These are phyloP conservation scores for Psittacus erithacus DNA, from an alignment of 2,113 vertebrate genomes.

Conservation along the genomic window DNA sequence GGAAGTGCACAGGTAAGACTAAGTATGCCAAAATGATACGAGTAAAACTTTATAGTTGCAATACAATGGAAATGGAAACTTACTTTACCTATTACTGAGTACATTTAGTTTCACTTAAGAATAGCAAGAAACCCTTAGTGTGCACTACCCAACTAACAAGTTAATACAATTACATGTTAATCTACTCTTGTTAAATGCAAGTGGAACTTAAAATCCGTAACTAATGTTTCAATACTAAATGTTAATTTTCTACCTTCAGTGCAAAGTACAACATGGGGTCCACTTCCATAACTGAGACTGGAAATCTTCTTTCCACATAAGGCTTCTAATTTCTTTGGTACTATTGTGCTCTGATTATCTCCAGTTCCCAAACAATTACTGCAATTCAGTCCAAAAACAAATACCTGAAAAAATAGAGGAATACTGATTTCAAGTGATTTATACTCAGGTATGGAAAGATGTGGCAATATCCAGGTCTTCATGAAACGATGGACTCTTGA, in stretches of 20 bases:
- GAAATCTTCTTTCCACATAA: conserved; percentile 93
- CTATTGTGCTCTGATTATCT: conserved; percentile 92
- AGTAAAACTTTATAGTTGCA: background rate
- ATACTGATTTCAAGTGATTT: background rate
- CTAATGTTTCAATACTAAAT: background rate
- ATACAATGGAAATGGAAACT: background rate
- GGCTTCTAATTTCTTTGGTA: conserved; percentile 91
- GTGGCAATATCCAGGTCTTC: background rate
- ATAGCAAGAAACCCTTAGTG: background rate
- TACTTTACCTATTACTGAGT: background rate
- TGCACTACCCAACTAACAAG: background rate
- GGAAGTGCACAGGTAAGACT: background rate
- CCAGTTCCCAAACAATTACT: conserved; percentile 96
- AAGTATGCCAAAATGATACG: background rate
- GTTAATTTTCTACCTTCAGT: conserved; percentile 85
- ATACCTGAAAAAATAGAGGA: conserved; percentile 82
- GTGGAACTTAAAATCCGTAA: background rate
- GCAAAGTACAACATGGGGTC: conserved; percentile 91
- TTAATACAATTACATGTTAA: background rate
- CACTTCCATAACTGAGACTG: conserved; percentile 93
- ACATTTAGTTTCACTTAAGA: background rate
- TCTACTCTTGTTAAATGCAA: background rate
- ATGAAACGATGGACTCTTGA: background rate
- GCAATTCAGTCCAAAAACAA: conserved; percentile 93
- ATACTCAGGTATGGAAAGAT: background rate